Evolutionary conservation across 2,113 vertebrate species (phyloP), one percentile per base, ranked within the genome.

Genomic region (Oncorhynchus clarkii): DNA sequence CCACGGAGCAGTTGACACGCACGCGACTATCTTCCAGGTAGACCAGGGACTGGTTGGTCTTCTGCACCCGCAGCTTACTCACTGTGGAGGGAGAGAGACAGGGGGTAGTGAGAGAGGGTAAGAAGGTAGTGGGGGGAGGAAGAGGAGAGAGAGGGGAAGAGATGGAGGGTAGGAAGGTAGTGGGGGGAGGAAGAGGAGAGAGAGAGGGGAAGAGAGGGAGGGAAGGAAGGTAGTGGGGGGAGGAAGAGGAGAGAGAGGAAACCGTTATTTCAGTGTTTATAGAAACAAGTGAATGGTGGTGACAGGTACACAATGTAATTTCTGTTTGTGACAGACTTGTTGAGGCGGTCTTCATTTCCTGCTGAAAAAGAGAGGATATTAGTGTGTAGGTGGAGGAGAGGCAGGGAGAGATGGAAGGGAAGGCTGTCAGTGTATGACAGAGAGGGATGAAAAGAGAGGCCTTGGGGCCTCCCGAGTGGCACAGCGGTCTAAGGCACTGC

Each of bases 41-140:
- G 2, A 91, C 93, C 83, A 95, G 94, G 57, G 95, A 96, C 81
- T 96, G 91, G 90, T 97, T 97, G 0, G 93, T 94, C 84, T 98
- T 97, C 89, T 95, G 96, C 80, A 99, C 94, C 60, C 94, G 94
- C 64, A 99, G 88, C 84, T 95, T 98, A 68, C 95, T 96, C 81
- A 95, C 97, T 99, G 92, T 0, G 59, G 66, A 13, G 54, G 69
- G 24, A 45, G 27, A 57, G 54, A 67, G 48, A 39, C 39, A 49
- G 31, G 34, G 3, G 13, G 49, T 0, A 13, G 14, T 0, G 9
- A 49, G 7, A 1, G 7, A 14, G 14, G 49, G 49, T 9, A 13
- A 3, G 9, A 2, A 9, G 34, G 34, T 39, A 39, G 8, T 7
- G 14, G 3, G 49, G 49, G 49, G 49, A 3, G 14, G 12, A n/a